Evolutionary conservation across 1,140 invertebrate species (phyloP).

Genomic region (Pollicipes pollicipes): DNA sequence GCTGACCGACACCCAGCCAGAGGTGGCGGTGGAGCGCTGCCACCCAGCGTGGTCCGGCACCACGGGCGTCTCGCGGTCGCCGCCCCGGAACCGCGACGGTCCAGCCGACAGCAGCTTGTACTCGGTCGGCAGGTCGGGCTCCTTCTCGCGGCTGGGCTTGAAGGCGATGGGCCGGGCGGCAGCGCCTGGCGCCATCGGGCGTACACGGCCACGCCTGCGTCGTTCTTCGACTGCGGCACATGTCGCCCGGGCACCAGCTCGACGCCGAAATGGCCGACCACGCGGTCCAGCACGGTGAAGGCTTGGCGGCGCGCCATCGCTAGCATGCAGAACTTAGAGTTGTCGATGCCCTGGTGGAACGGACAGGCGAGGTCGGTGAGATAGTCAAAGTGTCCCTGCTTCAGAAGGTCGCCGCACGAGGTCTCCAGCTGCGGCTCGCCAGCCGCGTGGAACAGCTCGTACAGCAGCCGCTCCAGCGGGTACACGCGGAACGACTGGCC

Average conservation of each 20-base stretch:
- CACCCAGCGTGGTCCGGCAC: too few species aligned
- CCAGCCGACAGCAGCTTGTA: neutral
- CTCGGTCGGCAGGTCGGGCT: neutral
- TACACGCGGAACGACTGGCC: neutral
- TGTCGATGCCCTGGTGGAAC: neutral
- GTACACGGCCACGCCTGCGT: neutral
- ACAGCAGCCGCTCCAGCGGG: neutral
- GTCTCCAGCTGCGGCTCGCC: slow-evolving; percentile 4
- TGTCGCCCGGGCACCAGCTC: neutral
- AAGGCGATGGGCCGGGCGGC: neutral
- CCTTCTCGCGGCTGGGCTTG: neutral
- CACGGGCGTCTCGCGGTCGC: neutral
- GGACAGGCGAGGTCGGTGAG: neutral
- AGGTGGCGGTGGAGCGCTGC: neutral
- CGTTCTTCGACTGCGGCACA: neutral
- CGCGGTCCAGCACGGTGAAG: neutral
- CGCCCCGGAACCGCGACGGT: neutral
- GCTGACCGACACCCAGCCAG: neutral
- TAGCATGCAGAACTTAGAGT: neutral
- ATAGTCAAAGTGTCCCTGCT: neutral
- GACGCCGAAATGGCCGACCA: neutral
- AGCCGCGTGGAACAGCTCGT: slow-evolving; percentile 1
- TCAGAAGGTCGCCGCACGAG: neutral
- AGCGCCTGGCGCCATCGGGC: neutral
- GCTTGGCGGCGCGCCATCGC: neutral